Conservation (phyloP, 2,888 invertebrate species). For the Craniophora ligustri region DNA sequence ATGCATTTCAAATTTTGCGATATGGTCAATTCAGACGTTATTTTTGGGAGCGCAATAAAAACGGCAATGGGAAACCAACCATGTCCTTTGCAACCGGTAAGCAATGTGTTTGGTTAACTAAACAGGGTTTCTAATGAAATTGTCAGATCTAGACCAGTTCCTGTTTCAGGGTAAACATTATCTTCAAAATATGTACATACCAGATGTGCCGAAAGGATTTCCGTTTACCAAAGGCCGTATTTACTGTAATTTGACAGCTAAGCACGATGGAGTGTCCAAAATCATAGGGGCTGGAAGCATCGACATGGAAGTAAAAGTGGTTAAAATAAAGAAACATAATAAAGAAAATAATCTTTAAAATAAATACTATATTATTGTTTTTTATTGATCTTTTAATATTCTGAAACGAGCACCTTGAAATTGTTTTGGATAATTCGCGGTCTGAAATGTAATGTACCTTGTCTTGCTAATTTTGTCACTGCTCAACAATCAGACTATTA, state of each 20-base stretch:
- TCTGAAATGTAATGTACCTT: no score
- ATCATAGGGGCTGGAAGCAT: neutral
- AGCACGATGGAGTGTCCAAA: neutral
- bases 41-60: neutral
- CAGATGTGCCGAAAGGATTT: constrained; percentile 17
- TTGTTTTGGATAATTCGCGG: no score
- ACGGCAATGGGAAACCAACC: neutral
- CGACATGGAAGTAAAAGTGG: constrained; percentile 16
- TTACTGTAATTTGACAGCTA: neutral
- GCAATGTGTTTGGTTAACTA: no score
- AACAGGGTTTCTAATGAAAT: no score
- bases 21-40: neutral
- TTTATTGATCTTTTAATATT: no score
- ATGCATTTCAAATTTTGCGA: constrained; percentile 23
- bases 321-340: neutral
- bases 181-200: constrained; percentile 9
- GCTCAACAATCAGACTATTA: no score
- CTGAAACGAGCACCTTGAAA: no score
- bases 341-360: no score
- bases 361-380: no score
- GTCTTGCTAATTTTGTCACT: no score
- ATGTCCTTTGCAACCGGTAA: constrained; percentile 17
- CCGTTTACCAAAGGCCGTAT: constrained; percentile 36
- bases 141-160: no score
- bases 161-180: constrained; percentile 15